Evolutionary conservation across 1,140 invertebrate species (phyloP), one percentile per base, ranked within the genome.

Genomic region (Ceratina japonica): DNA sequence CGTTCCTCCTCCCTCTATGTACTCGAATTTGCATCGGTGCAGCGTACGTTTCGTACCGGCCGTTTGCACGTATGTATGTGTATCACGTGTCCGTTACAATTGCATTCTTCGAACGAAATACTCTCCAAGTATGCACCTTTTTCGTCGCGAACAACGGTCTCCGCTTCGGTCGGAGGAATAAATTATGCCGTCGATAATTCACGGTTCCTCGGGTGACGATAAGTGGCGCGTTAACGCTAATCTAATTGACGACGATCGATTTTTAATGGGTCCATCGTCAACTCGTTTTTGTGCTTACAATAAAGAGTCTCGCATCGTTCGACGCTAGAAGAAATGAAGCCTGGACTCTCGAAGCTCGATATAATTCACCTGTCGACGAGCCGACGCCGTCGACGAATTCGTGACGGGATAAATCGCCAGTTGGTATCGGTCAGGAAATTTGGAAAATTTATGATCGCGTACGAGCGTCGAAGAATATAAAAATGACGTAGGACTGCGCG

Each of bases 91-190:
- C 71, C 70, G 77, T 74, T 79, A 74, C 77, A 58, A 74, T 73
- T 74, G 71, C 77, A 79, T 79, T 74, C 77, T 52, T 74, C 22
- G 54, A 59, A 70, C 24, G 31, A 64, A 64, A 72, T 31, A 22
- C 31, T 20, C 15, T 58, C 22, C 5, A 15, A 37, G 18, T 44
- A 18, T 51, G 22, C 52, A 15, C 22, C 1, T 18, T 62, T 77
- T 37, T 31, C 51, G 27, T 20, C 16, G 20, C 15, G 10, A 10
- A 3, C 20, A 52, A 3, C 51, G 0, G 20, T 54, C 52, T 44
- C 10, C 37, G 37, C 37, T 44, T 44, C 37, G 24, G 16, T 24
- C n/a, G 66, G 24, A 24, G 18, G 13, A 54, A 56, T 69, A 31
- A 69, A 56, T 69, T 69, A 31, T 44, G 37, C 10, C 10, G 27